These are phyloP conservation scores for Aleiodes alternator DNA, from an alignment of 2,888 invertebrate genomes.

Conservation along the genomic window DNA sequence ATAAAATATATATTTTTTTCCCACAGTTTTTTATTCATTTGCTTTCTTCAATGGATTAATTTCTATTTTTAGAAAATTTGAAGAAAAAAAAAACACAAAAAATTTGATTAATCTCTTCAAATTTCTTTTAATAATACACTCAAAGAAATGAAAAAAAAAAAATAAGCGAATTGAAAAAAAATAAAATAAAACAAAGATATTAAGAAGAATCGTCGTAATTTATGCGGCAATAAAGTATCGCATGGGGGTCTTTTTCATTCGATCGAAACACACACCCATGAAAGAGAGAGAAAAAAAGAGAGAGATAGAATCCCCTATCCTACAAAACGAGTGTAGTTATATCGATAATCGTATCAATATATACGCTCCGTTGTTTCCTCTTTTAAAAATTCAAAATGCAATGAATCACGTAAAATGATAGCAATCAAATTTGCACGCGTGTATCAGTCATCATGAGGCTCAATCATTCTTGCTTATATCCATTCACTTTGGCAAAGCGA, in stretches of 20 bases:
- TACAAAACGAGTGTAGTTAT: constrained; percentile 11
- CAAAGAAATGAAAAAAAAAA: background rate
- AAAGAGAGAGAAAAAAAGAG: background rate
- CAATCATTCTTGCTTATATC: constrained; percentile 28
- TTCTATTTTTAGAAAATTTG: background rate
- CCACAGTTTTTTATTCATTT: background rate
- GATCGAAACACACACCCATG: constrained; percentile 34
- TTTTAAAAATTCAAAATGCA: constrained; percentile 45
- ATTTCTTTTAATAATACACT: background rate
- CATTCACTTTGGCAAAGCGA: background rate
- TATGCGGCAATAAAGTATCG: constrained; percentile 36
- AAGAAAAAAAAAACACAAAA: background rate
- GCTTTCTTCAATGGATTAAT: constrained; percentile 2
- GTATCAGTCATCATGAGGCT: constrained; percentile 52
- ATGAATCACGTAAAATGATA: constrained; percentile 56
- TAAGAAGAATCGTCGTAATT: constrained; percentile 31
- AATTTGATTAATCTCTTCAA: constrained; percentile 7
- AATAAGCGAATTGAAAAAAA: too few relatives aligned
- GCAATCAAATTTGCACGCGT: constrained; percentile 55
- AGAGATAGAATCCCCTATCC: background rate
- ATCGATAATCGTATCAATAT: constrained; percentile 41
- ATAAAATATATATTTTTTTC: background rate
- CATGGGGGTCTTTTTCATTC: constrained; percentile 19
- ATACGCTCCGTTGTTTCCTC: constrained; percentile 23
- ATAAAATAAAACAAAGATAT: constrained; percentile 29